Percentiles rank a stretch among this genome's conserved stretches.
Conservation (phyloP, 1,140 invertebrate genomes). For the Aphaenogaster floridana region DNA sequence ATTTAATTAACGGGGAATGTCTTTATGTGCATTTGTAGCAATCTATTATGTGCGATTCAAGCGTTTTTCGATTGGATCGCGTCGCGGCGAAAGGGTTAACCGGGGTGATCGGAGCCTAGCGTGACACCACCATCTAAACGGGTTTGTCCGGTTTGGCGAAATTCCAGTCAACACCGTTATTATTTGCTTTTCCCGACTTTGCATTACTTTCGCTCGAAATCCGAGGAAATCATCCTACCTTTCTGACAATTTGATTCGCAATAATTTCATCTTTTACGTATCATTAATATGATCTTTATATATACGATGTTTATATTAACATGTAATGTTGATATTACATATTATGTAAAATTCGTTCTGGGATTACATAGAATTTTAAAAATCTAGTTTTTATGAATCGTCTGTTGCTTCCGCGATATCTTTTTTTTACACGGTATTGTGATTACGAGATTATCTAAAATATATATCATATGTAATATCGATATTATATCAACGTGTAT, state of each 20-base stretch:
- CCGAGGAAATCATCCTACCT: constrained; percentile 10
- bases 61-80: constrained; percentile 35
- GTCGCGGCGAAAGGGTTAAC: constrained; percentile 44
- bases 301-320: neutral
- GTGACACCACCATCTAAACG: constrained; percentile 54
- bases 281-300: neutral
- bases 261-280: constrained; percentile 11
- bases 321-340: neutral
- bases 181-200: constrained; percentile 55
- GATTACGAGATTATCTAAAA: constrained; percentile 40
- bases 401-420: neutral
- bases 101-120: constrained; percentile 34
- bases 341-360: neutral
- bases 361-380: neutral
- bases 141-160: constrained; percentile 56
- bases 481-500: constrained; percentile 11
- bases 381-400: neutral
- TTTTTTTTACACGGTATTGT: constrained; percentile 18
- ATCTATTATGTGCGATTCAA: neutral
- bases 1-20: neutral
- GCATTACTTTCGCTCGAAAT: constrained; percentile 53
- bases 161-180: constrained; percentile 56
- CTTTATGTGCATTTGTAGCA: neutral
- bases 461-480: neutral
- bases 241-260: neutral